Evolutionary conservation across 2,888 invertebrate genomes (phyloP), one percentile per base, ranked within the genome.

Genomic region (Caenorhabditis japonica): DNA sequence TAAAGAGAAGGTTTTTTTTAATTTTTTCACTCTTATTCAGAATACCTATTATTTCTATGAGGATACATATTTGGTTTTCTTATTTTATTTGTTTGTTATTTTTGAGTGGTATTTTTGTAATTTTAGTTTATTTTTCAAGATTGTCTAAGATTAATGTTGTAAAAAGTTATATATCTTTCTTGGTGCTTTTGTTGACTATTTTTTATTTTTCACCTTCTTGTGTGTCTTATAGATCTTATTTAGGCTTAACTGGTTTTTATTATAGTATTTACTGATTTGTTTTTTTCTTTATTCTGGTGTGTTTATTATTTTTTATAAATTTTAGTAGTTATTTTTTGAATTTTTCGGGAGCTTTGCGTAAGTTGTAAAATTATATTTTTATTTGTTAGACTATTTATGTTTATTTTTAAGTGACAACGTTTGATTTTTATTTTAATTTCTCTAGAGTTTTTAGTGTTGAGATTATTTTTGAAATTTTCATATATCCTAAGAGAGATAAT

Each of bases 281-380:
- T 43, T 66, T 79, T 61, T 33, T 46, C 38, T 79, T 55, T 72
- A 76, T 80, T 52, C 56, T 79, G 25, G 69, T 51, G 53, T 59
- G 86, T 69, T 82, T 87, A 74, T 70, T 79, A 33, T 79, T 91
- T 87, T 87, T 91, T 88, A 89, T 91, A 62, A 74, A 75, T 77
- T 83, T 76, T 77, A 76, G 69, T 38, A 79, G 80, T 74, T 79
- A 79, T 79, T 80, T 77, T 64, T 75, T 78, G 38, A 79, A 73
- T 73, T 82, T 80, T 75, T 77, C 77, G 23, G 81, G 81, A 15
- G 79, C 77, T 70, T 75, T 81, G 38, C 81, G 81, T 72, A 80
- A 80, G 47, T 25, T 80, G 52, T 81, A 81, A 68, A 61, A 76
- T 79, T 76, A 73, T 76, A 51, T 82, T 77, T 80, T 76, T 80